phyloP scores from a whole-genome alignment of 1,140 invertebrate genomes.

The Sesamia nonagrioides region DNA sequence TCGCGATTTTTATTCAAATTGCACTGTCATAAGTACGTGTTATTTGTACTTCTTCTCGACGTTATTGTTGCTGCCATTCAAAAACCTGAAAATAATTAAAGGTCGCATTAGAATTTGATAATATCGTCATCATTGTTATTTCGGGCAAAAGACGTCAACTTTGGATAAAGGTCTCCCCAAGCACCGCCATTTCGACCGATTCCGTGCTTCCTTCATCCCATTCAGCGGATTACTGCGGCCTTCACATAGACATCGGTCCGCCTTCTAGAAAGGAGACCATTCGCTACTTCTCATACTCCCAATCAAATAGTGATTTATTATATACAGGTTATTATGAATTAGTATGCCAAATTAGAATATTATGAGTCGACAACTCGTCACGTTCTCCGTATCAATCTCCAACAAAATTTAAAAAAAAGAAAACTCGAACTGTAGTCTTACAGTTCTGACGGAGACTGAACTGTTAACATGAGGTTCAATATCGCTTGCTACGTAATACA shows the following conservation, averaged over 20 bases:
- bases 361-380: background rate
- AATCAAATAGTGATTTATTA: too few species aligned
- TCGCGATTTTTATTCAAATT: background rate
- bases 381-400: background rate
- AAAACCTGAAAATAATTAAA: constrained; percentile 18
- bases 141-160: too few species aligned
- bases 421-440: background rate
- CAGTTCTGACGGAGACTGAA: background rate
- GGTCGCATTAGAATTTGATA: background rate
- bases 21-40: background rate
- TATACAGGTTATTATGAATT: too few species aligned
- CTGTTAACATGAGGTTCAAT: background rate
- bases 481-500: constrained; percentile 26
- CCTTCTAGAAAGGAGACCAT: too few species aligned
- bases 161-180: too few species aligned
- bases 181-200: too few species aligned
- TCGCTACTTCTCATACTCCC: too few species aligned
- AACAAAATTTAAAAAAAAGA: background rate
- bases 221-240: too few species aligned
- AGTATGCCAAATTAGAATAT: too few species aligned
- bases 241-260: too few species aligned
- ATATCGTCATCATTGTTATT: background rate
- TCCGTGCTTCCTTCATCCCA: too few species aligned
- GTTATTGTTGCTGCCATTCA: constrained; percentile 18
- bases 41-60: background rate